A percentile compares a stretch with the other conserved stretches of the same genome.
phyloP scores from a whole-genome alignment of 2,113 vertebrate species.

The Syrmaticus mikado region DNA sequence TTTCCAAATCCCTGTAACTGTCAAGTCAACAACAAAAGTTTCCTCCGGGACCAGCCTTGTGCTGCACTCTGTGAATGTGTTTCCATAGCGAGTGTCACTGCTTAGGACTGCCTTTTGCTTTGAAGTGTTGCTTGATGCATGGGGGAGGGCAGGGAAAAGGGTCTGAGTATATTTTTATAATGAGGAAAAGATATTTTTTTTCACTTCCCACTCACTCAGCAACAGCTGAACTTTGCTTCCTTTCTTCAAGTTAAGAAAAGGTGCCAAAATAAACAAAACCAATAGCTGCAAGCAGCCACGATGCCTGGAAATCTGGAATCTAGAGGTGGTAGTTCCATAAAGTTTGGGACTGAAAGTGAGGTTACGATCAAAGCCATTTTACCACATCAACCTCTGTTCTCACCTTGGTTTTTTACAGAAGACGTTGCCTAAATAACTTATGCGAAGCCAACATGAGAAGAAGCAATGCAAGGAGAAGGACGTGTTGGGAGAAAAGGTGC shows the following conservation, averaged over 20 bases:
- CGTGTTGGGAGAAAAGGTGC: background rate
- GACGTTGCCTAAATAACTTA: background rate
- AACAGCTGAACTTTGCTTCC: conserved; percentile 3
- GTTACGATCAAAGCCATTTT: background rate
- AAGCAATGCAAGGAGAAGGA: background rate
- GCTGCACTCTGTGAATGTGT: background rate
- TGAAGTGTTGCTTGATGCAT: background rate
- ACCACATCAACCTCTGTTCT: background rate
- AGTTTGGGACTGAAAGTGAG: background rate
- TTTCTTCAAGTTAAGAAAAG: conserved; percentile 16
- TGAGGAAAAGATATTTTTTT: background rate
- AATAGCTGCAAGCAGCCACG: fast-evolving
- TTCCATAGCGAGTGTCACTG: background rate
- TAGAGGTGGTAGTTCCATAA: background rate
- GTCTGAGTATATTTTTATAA: background rate
- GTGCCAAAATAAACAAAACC: background rate
- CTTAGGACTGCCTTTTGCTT: background rate
- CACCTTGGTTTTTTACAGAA: background rate
- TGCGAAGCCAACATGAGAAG: background rate
- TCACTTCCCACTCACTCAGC: background rate
- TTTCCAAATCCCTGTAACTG: conserved; percentile 7
- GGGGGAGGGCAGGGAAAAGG: background rate
- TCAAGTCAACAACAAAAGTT: background rate
- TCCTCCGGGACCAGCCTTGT: background rate
- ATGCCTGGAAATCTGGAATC: background rate